Evolutionary conservation across 2,113 vertebrate species (phyloP).

Genomic region (Sphaerodactylus townsendi): DNA sequence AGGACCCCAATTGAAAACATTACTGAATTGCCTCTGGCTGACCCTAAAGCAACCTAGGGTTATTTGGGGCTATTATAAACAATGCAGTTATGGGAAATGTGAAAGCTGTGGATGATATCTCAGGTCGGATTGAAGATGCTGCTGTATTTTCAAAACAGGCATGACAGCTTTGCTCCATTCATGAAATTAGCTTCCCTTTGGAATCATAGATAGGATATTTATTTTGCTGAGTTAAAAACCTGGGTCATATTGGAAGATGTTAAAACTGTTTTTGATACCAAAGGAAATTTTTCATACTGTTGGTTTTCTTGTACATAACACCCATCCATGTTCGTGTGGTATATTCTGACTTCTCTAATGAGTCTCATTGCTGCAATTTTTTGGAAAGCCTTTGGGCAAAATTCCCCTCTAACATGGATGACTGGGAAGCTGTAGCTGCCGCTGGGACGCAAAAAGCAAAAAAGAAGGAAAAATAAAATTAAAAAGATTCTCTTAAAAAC

Average conservation of each 20-base stretch:
- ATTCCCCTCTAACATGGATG: not conserved
- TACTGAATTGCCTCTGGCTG: no score
- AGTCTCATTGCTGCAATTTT: not conserved
- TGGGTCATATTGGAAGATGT: accelerated
- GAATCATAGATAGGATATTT: not conserved
- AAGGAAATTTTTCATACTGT: not conserved
- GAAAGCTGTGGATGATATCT: no score
- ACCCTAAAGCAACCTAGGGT: no score
- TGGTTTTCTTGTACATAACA: not conserved
- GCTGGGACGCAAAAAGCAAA: not conserved
- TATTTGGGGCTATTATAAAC: no score
- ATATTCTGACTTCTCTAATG: not conserved
- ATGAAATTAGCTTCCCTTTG: no score
- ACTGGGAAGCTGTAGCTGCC: not conserved
- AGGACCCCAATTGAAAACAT: no score
- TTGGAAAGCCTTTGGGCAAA: not conserved
- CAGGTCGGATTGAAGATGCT: no score
- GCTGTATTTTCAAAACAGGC: no score
- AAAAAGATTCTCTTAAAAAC: not conserved
- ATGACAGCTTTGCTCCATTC: no score
- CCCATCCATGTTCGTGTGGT: not conserved
- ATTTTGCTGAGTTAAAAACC: not conserved
- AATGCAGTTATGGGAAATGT: no score
- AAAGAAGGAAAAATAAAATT: not conserved
- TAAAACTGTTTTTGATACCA: not conserved